Conservation (phyloP, 2,113 vertebrate species). For the Delphinapterus leucas region DNA sequence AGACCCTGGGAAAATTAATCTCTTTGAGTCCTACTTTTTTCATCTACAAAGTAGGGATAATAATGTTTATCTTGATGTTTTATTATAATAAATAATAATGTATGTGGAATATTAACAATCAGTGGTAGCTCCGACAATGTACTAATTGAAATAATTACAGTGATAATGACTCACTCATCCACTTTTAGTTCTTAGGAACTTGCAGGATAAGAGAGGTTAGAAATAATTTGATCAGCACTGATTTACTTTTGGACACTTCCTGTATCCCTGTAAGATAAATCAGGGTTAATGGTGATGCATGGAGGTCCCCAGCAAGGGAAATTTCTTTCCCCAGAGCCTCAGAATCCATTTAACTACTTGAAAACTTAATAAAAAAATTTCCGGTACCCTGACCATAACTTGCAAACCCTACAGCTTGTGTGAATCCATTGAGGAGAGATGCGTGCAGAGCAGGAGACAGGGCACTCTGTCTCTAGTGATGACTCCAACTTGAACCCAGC, state of each 20-base stretch:
- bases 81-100: not conserved
- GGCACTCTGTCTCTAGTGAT: not conserved
- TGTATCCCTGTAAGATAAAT: not conserved
- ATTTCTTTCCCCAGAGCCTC: not conserved
- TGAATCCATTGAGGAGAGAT: not conserved
- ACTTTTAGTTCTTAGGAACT: not conserved
- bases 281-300: not conserved
- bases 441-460: not conserved
- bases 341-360: not conserved
- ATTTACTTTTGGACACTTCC: not conserved
- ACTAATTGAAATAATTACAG: not conserved
- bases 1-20: not conserved
- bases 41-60: not conserved
- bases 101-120: not conserved
- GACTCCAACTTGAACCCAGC: not conserved
- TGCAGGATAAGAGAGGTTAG: not conserved
- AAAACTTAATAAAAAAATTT: not conserved
- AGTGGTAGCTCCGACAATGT: not conserved
- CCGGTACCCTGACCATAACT: not conserved
- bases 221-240: not conserved
- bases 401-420: not conserved
- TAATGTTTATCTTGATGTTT: constrained; percentile 2
- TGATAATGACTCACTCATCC: not conserved
- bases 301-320: not conserved
- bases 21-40: not conserved